phyloP scores from a whole-genome alignment of 2,888 invertebrate species.

The Stenodera caucasica region DNA sequence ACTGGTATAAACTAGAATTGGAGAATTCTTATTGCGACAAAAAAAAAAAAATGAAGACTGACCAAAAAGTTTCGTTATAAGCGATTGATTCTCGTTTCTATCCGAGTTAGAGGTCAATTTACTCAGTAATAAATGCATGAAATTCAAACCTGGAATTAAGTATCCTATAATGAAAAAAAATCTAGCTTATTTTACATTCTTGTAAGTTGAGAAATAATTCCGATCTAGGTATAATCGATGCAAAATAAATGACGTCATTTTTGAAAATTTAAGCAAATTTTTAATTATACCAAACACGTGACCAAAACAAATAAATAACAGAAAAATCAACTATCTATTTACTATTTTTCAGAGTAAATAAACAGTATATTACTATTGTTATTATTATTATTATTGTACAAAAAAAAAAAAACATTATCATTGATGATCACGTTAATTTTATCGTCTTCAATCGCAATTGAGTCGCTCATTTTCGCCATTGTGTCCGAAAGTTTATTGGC shows the following conservation, averaged over 20 bases:
- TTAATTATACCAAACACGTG: conserved; percentile 4
- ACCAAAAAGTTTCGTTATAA: neutral
- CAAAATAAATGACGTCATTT: neutral
- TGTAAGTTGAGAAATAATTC: neutral
- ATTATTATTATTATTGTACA: too few species aligned
- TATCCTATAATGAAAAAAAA: neutral
- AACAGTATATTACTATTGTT: neutral
- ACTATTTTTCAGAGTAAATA: too few species aligned
- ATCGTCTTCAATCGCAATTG: too few species aligned
- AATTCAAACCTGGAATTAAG: neutral
- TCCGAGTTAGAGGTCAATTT: neutral
- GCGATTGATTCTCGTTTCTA: neutral
- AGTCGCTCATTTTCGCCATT: too few species aligned
- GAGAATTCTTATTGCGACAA: neutral
- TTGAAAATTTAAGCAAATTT: neutral
- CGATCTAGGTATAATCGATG: neutral
- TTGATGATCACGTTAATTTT: too few species aligned
- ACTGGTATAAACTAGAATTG: neutral
- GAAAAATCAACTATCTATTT: too few species aligned
- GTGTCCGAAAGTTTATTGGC: neutral
- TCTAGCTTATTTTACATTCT: neutral
- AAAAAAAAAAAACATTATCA: too few species aligned
- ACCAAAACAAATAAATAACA: conserved; percentile 2
- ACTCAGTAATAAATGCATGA: neutral
- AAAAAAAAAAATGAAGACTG: neutral